Base-by-base conservation (phyloP, 2,797 vertebrate genomes). In the Myotis vivesi region DNA sequence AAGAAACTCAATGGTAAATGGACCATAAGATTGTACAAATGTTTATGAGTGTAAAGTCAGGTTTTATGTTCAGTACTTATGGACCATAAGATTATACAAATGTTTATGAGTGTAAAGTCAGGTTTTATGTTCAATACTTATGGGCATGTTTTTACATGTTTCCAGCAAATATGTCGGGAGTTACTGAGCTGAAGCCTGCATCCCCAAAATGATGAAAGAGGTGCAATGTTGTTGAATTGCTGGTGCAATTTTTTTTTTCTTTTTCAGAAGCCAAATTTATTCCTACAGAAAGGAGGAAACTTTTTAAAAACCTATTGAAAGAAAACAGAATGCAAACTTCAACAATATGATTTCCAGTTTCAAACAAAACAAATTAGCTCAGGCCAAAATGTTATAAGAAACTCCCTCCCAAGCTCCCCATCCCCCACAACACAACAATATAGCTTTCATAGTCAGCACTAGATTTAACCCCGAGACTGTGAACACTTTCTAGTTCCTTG, bases 281-380 rank as follows among this genome's bases (percentile, higher is more conserved):
- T 97, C 76, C 76, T 73, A 22, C 62, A 90, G 89, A 94, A 96
- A 96, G 62, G n/a, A 87, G 59, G 77, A 76, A 84, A 75, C n/a
- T 11, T 68, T 73, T 95, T 75, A 81, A 87, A 90, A 83, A 62
- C 19, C 66, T 57, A 75, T 0, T 73, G 72, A 96, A 94, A 88
- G 75, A 90, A 94, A 89, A 77, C 30, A 89, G 95, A 87, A 77
- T 59, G 75, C 62, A 81, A 79, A 87, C 10, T 64, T 95, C 73
- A 92, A 91, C 53, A 94, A 91, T 51, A 81, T 69, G 13, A 95
- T 71, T 94, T 95, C 68, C 44, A 87, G 62, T 87, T 88, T 95
- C 84, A 91, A 95, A 93, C 81, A 92, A 94, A 96, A 94, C 89
- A 91, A 75, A 89, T 55, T 59, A 94, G 59, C 25, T 69, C 44